Conservation (phyloP, 2,888 invertebrate species). For the Idaea straminata region DNA sequence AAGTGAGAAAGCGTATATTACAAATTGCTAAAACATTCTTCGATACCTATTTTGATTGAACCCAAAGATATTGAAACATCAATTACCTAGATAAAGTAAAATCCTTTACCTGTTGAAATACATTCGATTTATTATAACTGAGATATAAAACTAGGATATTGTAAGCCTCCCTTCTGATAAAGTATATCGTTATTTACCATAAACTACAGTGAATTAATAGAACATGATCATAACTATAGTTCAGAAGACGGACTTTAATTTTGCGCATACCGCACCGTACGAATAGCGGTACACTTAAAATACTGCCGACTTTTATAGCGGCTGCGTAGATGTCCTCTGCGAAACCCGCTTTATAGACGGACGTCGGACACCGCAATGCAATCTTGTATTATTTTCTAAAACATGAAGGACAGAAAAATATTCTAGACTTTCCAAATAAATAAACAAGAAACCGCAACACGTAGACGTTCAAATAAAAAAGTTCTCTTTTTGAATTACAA, state of each 20-base stretch:
- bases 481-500: constrained; percentile 8
- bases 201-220: constrained; percentile 5
- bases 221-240: not conserved
- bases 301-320: not conserved
- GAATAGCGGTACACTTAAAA: not conserved
- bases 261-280: constrained; percentile 1
- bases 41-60: not conserved
- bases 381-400: not conserved
- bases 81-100: not conserved
- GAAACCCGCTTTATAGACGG: constrained; percentile 1
- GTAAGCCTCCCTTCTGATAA: not conserved
- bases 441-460: not conserved
- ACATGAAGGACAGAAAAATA: not conserved
- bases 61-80: not conserved
- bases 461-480: not conserved
- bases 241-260: not conserved
- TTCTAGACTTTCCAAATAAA: not conserved
- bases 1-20: too few species aligned
- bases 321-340: not conserved
- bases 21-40: not conserved
- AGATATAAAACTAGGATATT: not conserved
- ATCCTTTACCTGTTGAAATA: not conserved
- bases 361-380: not conserved
- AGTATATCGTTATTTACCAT: not conserved
- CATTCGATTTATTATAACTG: not conserved